Evolutionary conservation across 2,888 invertebrate genomes (phyloP).

Genomic region (Nemurella pictetii): DNA sequence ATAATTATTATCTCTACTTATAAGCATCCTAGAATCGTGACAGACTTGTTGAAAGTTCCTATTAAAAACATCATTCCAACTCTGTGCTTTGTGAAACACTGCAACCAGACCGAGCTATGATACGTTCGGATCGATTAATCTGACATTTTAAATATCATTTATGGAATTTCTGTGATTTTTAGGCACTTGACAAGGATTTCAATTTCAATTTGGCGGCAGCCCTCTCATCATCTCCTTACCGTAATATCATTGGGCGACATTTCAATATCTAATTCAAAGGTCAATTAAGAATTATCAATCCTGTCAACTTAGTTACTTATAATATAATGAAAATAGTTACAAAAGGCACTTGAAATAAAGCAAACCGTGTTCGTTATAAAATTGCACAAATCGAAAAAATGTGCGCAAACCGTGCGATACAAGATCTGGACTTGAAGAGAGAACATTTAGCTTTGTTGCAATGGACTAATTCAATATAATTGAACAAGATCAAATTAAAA

Average conservation of each 20-base stretch:
- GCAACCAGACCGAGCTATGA: not conserved
- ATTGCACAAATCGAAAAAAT: not conserved
- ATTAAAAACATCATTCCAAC: not conserved
- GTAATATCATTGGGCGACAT: not conserved
- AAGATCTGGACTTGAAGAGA: not conserved
- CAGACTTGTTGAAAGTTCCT: not conserved
- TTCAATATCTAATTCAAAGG: not conserved
- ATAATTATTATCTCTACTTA: not conserved
- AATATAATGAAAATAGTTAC: not conserved
- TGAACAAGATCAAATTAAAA: not conserved
- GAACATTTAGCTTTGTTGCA: not conserved
- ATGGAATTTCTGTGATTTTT: not conserved
- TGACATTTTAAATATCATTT: not conserved
- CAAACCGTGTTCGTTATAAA: not conserved
- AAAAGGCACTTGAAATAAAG: conserved; percentile 11
- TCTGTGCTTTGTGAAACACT: not conserved
- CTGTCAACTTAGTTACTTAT: not conserved
- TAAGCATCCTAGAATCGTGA: no score
- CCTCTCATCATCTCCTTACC: not conserved
- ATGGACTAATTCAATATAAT: not conserved
- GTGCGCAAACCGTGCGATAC: not conserved
- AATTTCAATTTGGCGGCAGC: not conserved
- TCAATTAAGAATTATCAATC: not conserved
- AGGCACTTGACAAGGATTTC: not conserved
- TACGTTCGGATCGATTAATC: not conserved